Conservation (phyloP, 2,113 vertebrate species). For the Micromys minutus region DNA sequence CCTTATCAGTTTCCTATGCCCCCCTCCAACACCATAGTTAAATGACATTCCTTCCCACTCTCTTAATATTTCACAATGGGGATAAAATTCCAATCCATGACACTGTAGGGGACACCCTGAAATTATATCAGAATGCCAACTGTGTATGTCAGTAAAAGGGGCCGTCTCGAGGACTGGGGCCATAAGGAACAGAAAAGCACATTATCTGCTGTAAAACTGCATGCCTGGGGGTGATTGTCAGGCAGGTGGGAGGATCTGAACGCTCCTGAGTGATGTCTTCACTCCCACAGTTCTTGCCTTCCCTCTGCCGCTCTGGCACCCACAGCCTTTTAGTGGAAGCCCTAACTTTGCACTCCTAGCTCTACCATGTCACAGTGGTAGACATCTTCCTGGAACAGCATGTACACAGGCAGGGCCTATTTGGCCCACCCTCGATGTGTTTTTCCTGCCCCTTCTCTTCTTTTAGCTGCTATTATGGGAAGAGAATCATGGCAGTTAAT, state of each 20-base stretch:
- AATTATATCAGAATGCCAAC: neutral
- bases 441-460: neutral
- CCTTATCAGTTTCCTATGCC: neutral
- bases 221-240: neutral
- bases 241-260: neutral
- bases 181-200: neutral
- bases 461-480: slow-evolving; percentile 66
- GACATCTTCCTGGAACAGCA: neutral
- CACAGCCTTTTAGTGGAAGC: neutral
- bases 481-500: slow-evolving; percentile 64
- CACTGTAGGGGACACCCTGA: neutral
- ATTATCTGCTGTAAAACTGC: neutral
- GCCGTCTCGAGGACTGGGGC: neutral
- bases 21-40: neutral
- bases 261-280: neutral
- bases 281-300: neutral
- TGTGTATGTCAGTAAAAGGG: neutral
- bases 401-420: slow-evolving; percentile 50
- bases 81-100: neutral
- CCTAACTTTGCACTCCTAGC: neutral
- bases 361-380: neutral
- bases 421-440: slow-evolving; percentile 21
- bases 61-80: neutral
- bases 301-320: neutral
- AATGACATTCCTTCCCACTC: neutral